These are phyloP conservation scores for Anguilla japonica DNA, from an alignment of 2,113 vertebrate species.

Conservation along the genomic window DNA sequence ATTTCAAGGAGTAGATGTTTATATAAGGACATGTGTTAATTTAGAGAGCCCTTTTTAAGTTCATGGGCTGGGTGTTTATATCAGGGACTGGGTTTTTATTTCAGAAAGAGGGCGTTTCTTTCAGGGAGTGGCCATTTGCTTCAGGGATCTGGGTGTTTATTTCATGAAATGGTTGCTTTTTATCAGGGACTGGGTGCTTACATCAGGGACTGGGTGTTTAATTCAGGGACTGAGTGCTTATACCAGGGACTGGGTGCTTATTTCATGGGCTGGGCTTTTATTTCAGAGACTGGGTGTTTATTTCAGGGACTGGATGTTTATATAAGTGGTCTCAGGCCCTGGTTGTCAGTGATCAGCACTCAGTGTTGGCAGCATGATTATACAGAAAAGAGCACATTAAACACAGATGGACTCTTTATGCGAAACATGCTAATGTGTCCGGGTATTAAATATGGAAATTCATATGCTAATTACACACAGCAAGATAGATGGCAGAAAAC, in stretches of 20 bases:
- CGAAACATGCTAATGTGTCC: neutral
- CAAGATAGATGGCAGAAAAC: neutral
- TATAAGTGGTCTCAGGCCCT: neutral
- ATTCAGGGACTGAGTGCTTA: too few relatives aligned
- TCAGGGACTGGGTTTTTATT: neutral
- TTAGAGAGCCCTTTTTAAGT: too few relatives aligned
- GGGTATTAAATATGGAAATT: neutral
- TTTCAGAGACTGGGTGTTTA: too few relatives aligned
- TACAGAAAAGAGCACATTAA: neutral
- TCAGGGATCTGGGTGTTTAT: neutral
- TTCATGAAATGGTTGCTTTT: too few relatives aligned
- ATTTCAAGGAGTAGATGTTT: neutral
- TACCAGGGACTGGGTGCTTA: too few relatives aligned
- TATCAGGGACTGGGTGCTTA: too few relatives aligned
- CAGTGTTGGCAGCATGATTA: neutral
- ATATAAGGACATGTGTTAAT: too few relatives aligned
- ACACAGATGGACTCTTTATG: conserved; percentile 2
- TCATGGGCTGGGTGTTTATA: neutral
- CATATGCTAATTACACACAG: neutral
- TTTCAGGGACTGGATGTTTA: too few relatives aligned
- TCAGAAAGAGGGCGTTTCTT: too few relatives aligned
- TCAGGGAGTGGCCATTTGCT: too few relatives aligned
- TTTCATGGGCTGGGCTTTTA: too few relatives aligned
- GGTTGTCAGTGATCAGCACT: neutral
- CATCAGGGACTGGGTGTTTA: too few relatives aligned